Evolutionary conservation across 2,113 vertebrate species (phyloP), one percentile per base, ranked within the genome.

Genomic region (Caracal caracal): DNA sequence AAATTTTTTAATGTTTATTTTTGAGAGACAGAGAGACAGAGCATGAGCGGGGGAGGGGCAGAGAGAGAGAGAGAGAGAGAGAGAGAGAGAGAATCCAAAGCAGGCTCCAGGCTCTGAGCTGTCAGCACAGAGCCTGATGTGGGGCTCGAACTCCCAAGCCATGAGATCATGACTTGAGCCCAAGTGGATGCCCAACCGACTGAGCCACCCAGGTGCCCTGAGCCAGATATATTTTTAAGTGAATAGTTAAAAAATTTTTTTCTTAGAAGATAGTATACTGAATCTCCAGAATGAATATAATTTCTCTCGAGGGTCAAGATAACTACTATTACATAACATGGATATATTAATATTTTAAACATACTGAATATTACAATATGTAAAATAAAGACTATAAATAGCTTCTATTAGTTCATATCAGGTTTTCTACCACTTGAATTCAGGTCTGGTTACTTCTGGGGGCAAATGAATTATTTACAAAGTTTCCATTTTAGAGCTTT

Each of bases 211-310:
- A 43, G 43, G 43, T 43, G 43, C 43, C 43, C 43, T 43, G 56
- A 22, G 3, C 28, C n/a, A 79, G 7, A 93, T 85, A 49, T 47
- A 33, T 88, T 88, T 81, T 65, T 80, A 70, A 90, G 66, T 43
- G 26, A 12, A 80, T 15, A 40, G 15, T 37, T 63, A 10, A 10
- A 80, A 59, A 51, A 35, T 8, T 49, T 73, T 88, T 35, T 70
- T 80, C 76, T 90, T 83, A 47, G 61, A 75, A 90, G 26, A 28
- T 59, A 71, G 0, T 37, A 33, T 28, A 68, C 13, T 78, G 11
- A 83, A 56, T 94, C 83, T 88, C 88, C 26, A 79, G 61, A 73
- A 59, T 80, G 68, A 90, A 92, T 85, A 76, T 40, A 92, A 40
- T 51, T 65, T 76, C 7, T 35, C 20, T 43, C 24, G 8, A 43